phyloP scores from a whole-genome alignment of 2,113 vertebrate genomes.

The Semnopithecus entellus region DNA sequence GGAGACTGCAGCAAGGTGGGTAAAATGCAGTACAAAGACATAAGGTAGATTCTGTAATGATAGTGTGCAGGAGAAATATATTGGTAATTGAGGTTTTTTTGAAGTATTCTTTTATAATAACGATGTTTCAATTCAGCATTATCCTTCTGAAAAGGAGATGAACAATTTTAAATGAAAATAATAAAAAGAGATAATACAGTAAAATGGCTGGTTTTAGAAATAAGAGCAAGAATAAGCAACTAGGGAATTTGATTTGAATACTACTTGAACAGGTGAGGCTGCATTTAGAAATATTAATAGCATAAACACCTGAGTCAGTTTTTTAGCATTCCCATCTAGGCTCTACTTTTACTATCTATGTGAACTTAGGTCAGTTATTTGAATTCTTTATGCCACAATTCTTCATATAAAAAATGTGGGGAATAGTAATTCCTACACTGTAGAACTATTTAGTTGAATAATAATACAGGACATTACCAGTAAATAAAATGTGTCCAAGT shows the following conservation, averaged over 20 bases:
- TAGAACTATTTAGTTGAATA: background rate
- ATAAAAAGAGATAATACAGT: background rate
- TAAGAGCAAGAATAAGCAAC: background rate
- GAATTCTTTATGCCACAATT: background rate
- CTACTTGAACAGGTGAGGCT: background rate
- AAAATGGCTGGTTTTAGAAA: conserved; percentile 5
- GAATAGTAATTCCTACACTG: background rate
- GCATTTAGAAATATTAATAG: background rate
- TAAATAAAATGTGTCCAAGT: background rate
- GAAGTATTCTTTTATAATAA: conserved; percentile 19
- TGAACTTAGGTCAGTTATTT: background rate
- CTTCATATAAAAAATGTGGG: background rate
- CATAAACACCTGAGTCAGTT: background rate
- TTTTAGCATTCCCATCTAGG: background rate
- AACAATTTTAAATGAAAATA: conserved; percentile 30
- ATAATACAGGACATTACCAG: background rate
- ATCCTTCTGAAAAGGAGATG: background rate
- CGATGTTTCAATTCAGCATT: background rate
- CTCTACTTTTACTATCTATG: background rate
- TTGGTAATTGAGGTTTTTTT: background rate
- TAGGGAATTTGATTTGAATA: background rate
- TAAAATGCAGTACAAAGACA: background rate
- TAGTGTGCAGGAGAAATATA: background rate
- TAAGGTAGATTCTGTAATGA: conserved; percentile 5
- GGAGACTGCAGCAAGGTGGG: background rate